These are phyloP conservation scores for Melieria crassipennis DNA, from an alignment of 2,888 invertebrate species.

Conservation along the genomic window DNA sequence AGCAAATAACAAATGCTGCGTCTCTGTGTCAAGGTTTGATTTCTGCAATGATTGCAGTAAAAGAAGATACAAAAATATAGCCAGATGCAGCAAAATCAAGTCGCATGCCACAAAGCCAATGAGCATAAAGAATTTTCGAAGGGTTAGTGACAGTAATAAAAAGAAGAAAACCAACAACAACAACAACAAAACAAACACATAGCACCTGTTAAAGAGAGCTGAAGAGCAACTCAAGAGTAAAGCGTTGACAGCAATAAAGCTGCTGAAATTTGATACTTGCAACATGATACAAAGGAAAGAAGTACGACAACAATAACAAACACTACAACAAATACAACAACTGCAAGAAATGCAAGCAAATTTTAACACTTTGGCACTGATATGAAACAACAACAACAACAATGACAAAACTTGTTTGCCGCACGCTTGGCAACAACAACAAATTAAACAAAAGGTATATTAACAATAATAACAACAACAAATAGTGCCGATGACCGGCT, in stretches of 20 bases:
- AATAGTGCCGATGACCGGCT: conserved; percentile 9
- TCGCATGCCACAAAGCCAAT: conserved; percentile 22
- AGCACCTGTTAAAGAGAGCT: not conserved
- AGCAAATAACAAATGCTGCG: not conserved
- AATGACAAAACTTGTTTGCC: no score
- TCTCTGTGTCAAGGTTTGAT: conserved; percentile 19
- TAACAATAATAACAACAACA: no score
- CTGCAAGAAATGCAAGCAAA: no score
- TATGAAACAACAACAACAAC: no score
- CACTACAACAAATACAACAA: no score
- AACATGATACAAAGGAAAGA: not conserved
- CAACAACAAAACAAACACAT: not conserved
- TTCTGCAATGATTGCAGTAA: not conserved
- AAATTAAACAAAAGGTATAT: no score
- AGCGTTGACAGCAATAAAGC: not conserved
- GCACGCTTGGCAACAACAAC: no score
- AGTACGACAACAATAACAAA: no score
- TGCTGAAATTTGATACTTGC: conserved; percentile 1
- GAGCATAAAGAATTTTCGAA: conserved; percentile 30
- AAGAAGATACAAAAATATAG: not conserved
- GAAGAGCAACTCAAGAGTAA: not conserved
- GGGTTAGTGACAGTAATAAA: conserved; percentile 8
- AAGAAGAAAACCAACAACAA: conserved; percentile 4
- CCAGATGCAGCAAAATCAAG: not conserved
- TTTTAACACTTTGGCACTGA: no score